Percentiles rank a stretch among this genome's conserved stretches.
Conservation (phyloP, 1,140 invertebrate species). For the Pseudachorutes palmiensis region DNA sequence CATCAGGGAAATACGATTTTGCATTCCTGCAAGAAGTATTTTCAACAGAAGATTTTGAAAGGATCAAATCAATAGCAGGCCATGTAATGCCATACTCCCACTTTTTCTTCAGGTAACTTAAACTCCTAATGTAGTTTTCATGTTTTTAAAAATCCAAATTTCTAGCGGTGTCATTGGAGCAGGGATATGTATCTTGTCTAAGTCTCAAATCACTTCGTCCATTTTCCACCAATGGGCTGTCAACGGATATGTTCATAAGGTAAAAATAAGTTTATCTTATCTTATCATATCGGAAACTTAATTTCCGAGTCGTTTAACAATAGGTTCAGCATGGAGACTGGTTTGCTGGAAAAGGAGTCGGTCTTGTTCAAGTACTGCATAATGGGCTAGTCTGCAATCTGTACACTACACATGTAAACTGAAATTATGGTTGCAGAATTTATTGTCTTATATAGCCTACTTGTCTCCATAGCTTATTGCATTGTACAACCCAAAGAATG, state of each 20-base stretch:
- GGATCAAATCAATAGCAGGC: constrained; percentile 54
- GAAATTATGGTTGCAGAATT: too few species aligned
- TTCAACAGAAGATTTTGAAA: constrained; percentile 66
- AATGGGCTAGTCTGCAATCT: constrained; percentile 66
- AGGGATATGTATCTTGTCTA: constrained; percentile 83
- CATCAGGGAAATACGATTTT: constrained; percentile 65
- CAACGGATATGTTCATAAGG: constrained; percentile 93
- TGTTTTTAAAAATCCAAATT: constrained; percentile 6
- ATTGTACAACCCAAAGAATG: constrained; percentile 75
- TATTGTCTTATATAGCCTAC: too few species aligned
- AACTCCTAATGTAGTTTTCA: too few species aligned
- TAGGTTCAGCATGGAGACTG: constrained; percentile 88
- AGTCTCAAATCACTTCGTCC: constrained; percentile 71
- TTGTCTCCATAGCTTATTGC: constrained; percentile 74
- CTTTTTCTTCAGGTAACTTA: constrained; percentile 93
- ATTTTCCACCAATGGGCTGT: constrained; percentile 85
- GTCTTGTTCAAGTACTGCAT: constrained; percentile 67
- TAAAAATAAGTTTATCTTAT: too few species aligned
- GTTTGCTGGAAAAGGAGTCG: constrained; percentile 96
- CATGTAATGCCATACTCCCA: constrained; percentile 66
- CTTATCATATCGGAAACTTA: too few species aligned
- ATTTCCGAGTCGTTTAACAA: too few species aligned
- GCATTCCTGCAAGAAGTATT: constrained; percentile 90
- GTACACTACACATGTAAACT: constrained; percentile 88
- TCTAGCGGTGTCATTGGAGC: constrained; percentile 81